phyloP scores from a whole-genome alignment of 2,113 vertebrate species.

The Zosterops hypoxanthus region DNA sequence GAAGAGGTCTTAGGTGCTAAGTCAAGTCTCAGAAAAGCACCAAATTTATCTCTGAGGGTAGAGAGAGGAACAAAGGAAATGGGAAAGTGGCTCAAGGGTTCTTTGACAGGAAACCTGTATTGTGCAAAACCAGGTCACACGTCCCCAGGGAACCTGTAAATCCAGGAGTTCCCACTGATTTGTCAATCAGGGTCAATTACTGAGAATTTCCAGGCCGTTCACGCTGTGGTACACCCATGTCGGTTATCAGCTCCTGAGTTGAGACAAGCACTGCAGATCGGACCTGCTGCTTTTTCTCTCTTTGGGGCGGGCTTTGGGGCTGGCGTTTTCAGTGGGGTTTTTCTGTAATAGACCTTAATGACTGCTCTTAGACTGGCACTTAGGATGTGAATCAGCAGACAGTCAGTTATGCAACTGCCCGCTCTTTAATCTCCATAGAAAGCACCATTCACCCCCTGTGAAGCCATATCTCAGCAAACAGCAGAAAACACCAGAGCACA shows the following conservation, averaged over 20 bases:
- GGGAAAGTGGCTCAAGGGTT: background rate
- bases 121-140: background rate
- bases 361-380: background rate
- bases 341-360: background rate
- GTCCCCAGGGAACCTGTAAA: background rate
- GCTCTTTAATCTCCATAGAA: background rate
- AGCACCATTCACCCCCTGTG: background rate
- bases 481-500: background rate
- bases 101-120: background rate
- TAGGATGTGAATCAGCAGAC: background rate
- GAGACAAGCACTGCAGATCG: background rate
- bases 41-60: background rate
- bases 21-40: background rate
- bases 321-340: too few species aligned
- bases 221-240: fast-evolving
- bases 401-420: background rate
- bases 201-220: background rate
- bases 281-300: background rate
- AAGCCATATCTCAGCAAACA: background rate
- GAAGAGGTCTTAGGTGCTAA: background rate
- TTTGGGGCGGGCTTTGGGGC: fast-evolving
- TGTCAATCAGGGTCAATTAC: background rate
- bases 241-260: background rate
- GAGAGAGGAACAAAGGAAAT: background rate
- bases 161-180: background rate